Evolutionary conservation across 2,888 invertebrate genomes (phyloP), one percentile per base, ranked within the genome.

Genomic region (Papilio protenor): DNA sequence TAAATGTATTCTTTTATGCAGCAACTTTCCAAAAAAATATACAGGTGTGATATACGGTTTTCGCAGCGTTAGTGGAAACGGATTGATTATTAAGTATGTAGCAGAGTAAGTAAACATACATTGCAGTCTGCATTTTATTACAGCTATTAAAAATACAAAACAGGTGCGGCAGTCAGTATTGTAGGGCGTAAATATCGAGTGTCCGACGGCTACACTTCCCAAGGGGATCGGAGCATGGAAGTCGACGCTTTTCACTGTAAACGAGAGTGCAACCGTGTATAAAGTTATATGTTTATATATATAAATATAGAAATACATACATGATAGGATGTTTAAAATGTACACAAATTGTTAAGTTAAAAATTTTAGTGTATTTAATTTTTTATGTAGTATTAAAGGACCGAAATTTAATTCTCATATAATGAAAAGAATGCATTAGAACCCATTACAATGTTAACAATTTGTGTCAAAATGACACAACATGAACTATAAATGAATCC

Each of bases 171-270:
- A 75, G 66, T 64, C 27, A 21, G 69, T 70, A 76, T 21, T 76
- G 52, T 55, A 66, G 75, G n/a, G 57, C 75, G 70, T 76, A 76
- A 76, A 76, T 76, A 76, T 76, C 52, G 45, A 70, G 70, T 76
- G 75, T 76, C 57, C 75, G 57, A 70, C 69, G 75, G 70, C 70
- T 57, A 45, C 57, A 23, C 49, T 70, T 76, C 75, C 70, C 75
- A 45, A 55, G 75, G 75, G 75, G 57, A 69, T 23, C 45, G 47
- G 69, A 27, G 70, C 70, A 76, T 76, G 70, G 70, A 74, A 76
- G 57, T 76, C 75, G 69, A n/a, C 40, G 75, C 75, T 45, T 74
- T 49, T 69, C 49, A 66, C 66, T 75, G n/a, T 66, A 66, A 75
- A 75, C 33, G 75, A 40, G 33, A 27, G 66, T 33, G 57, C 64